Evolutionary conservation across 1,140 invertebrate genomes (phyloP).

Genomic region (Atta colombica): DNA sequence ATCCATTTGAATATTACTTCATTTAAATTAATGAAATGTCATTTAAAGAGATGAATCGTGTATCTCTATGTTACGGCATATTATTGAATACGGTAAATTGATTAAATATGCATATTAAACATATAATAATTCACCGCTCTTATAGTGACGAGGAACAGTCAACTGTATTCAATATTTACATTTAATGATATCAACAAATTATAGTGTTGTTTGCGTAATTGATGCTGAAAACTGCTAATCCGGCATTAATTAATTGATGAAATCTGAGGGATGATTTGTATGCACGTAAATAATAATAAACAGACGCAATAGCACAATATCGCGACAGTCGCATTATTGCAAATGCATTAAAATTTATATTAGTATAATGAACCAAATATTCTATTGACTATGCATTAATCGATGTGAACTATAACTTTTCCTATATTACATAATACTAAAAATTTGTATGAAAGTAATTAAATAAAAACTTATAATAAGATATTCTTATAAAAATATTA

Average conservation of each 20-base stretch:
- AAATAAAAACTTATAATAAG: background rate
- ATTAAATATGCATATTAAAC: slow-evolving; percentile 63
- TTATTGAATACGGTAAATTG: slow-evolving; percentile 52
- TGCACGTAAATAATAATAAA: slow-evolving; percentile 62
- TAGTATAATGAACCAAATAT: slow-evolving; percentile 15
- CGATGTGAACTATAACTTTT: background rate
- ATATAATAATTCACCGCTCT: slow-evolving; percentile 59
- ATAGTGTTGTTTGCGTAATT: slow-evolving; percentile 58
- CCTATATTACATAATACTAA: background rate
- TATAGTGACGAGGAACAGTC: slow-evolving; percentile 42
- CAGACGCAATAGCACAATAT: slow-evolving; percentile 13
- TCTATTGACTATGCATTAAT: background rate
- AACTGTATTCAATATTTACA: slow-evolving; percentile 53
- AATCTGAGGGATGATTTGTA: slow-evolving; percentile 52
- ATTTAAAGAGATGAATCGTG: slow-evolving; percentile 30
- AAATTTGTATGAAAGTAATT: background rate
- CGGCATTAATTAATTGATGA: slow-evolving; percentile 62
- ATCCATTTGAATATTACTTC: slow-evolving; percentile 16
- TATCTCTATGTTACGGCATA: slow-evolving; percentile 46
- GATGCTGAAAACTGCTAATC: slow-evolving; percentile 63
- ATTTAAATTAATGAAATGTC: slow-evolving; percentile 52
- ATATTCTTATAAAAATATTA: background rate
- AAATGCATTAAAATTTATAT: slow-evolving; percentile 61
- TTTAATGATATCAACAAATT: slow-evolving; percentile 61
- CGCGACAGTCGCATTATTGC: background rate